Conservation (phyloP, 2,888 invertebrate species). For the Thymelicus lineola region DNA sequence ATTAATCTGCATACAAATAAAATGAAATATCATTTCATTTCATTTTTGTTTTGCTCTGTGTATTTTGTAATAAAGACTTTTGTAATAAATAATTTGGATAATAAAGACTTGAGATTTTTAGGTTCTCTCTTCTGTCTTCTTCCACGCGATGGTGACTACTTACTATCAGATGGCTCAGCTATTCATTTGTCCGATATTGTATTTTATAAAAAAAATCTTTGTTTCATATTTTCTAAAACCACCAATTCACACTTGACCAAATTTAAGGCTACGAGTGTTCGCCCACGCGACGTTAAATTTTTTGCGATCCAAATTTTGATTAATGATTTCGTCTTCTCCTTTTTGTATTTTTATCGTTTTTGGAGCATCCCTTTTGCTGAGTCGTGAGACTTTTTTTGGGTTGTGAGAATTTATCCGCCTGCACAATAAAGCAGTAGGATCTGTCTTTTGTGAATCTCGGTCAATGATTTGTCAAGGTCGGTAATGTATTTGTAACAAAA, state of each 20-base stretch:
- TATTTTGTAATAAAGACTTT: too few species aligned
- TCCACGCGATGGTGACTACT: too few species aligned
- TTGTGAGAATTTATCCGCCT: constrained; percentile 29
- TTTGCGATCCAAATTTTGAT: constrained; percentile 77
- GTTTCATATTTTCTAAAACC: background rate
- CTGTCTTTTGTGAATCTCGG: constrained; percentile 18
- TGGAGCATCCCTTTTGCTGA: constrained; percentile 61
- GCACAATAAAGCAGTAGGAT: constrained; percentile 17
- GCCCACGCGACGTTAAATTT: constrained; percentile 66
- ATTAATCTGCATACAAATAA: too few species aligned
- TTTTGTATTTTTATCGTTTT: constrained; percentile 70
- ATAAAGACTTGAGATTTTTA: too few species aligned
- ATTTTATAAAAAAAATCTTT: too few species aligned
- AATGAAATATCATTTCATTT: too few species aligned
- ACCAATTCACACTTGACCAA: constrained; percentile 37
- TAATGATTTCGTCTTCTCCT: constrained; percentile 62
- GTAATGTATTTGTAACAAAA: constrained; percentile 8
- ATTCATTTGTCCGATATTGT: too few species aligned
- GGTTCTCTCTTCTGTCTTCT: too few species aligned
- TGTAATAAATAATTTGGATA: too few species aligned
- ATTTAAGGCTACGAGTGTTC: constrained; percentile 50
- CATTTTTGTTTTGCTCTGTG: too few species aligned
- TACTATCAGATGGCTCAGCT: too few species aligned
- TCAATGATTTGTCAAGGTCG: constrained; percentile 16
- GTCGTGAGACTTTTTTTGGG: constrained; percentile 28